Conservation (phyloP, 2,888 invertebrate species). For the Elegia similella region DNA sequence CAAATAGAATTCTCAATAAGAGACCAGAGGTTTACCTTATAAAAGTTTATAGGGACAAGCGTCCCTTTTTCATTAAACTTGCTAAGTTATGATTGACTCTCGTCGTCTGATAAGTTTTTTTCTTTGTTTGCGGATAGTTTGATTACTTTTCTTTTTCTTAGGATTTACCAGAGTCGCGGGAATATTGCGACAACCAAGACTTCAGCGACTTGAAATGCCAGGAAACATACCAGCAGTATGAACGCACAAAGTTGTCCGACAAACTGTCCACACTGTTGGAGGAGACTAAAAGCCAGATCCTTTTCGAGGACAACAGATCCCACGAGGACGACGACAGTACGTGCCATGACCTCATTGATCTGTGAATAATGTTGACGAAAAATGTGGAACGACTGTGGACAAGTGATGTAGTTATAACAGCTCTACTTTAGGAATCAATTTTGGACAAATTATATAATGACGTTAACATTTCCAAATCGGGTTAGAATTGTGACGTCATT, state of each 20-base stretch:
- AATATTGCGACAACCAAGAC: slow-evolving; percentile 41
- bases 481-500: not conserved
- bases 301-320: slow-evolving; percentile 50
- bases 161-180: slow-evolving; percentile 41
- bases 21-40: not conserved
- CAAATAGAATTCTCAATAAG: not conserved
- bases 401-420: not conserved
- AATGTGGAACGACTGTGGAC: too few relatives aligned
- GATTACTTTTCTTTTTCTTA: slow-evolving; percentile 25
- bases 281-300: slow-evolving; percentile 63
- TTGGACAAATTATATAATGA: not conserved
- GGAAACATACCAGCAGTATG: slow-evolving; percentile 24
- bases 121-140: slow-evolving; percentile 48
- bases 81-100: not conserved
- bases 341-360: slow-evolving; percentile 8
- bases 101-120: too few relatives aligned
- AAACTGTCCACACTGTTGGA: slow-evolving; percentile 53
- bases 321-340: slow-evolving; percentile 34
- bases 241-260: slow-evolving; percentile 18
- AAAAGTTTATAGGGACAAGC: not conserved
- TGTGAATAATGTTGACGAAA: not conserved
- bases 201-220: slow-evolving; percentile 34
- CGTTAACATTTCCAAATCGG: not conserved
- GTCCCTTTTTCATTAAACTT: not conserved
- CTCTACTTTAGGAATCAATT: not conserved